These are phyloP conservation scores for Euura lappo DNA, from an alignment of 1,140 invertebrate species.

Conservation along the genomic window DNA sequence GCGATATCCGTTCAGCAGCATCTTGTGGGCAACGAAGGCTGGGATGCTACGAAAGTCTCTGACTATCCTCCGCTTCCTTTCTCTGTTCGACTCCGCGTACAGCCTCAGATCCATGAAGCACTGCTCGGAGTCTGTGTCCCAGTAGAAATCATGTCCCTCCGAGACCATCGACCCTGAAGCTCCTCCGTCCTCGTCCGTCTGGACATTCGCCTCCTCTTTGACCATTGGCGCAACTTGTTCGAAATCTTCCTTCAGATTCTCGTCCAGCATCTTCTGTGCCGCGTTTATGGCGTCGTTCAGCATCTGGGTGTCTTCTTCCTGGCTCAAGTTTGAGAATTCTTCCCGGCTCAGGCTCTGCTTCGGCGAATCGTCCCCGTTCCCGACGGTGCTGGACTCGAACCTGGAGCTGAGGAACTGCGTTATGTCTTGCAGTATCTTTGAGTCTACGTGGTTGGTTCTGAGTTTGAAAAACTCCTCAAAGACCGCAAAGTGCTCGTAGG, in stretches of 20 bases:
- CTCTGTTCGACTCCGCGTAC: neutral
- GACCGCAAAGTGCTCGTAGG: neutral
- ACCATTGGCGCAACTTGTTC: neutral
- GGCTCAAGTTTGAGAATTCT: neutral
- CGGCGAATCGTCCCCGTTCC: neutral
- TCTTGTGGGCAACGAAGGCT: neutral
- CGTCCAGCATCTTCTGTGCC: neutral
- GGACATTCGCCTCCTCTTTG: neutral
- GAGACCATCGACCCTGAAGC: neutral
- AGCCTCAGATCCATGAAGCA: neutral
- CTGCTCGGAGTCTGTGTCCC: neutral
- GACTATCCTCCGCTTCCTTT: neutral
- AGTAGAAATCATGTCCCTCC: neutral
- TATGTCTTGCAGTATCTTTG: neutral
- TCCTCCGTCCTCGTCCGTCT: neutral
- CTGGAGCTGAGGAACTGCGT: neutral
- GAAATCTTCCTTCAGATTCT: neutral
- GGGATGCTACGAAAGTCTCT: neutral
- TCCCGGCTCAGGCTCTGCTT: neutral
- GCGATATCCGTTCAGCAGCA: neutral
- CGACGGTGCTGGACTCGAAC: neutral
- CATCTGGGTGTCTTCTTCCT: neutral
- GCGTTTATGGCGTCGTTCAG: neutral
- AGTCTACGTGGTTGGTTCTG: neutral
- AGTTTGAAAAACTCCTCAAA: neutral